Evolutionary conservation across 2,797 vertebrate species (phyloP).

Genomic region (Semaprochilodus insignis): DNA sequence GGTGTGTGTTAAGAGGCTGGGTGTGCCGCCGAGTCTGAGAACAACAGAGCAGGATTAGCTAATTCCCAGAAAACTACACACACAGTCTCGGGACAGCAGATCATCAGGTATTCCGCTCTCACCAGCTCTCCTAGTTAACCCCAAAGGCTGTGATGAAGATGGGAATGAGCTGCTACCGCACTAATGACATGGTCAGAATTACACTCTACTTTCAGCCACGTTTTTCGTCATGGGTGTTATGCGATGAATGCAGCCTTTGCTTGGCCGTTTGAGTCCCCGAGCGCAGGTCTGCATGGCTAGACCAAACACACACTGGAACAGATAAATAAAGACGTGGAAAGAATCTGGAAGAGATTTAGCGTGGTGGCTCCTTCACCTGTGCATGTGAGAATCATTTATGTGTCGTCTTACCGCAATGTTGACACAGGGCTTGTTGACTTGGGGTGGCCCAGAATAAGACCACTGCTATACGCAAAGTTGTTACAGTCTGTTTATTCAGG

Average conservation of each 20-base stretch:
- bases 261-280: conserved; percentile 26
- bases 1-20: conserved; percentile 30
- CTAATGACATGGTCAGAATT: neutral
- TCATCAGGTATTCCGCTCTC: conserved; percentile 4
- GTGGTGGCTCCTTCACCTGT: conserved; percentile 39
- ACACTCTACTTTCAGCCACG: neutral
- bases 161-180: neutral
- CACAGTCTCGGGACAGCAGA: neutral
- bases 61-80: conserved; percentile 21
- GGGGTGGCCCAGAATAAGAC: conserved; percentile 44
- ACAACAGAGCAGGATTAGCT: neutral
- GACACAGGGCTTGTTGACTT: conserved; percentile 48
- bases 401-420: conserved; percentile 25
- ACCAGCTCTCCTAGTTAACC: neutral
- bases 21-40: neutral
- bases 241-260: conserved; percentile 27
- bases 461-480: conserved; percentile 34
- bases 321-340: conserved; percentile 49
- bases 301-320: conserved; percentile 32
- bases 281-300: conserved; percentile 7
- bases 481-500: neutral
- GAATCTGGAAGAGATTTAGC: conserved; percentile 41
- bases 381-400: conserved; percentile 52
- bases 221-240: neutral
- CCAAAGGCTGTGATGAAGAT: neutral